phyloP scores from a whole-genome alignment of 2,888 invertebrate species.

The Agrilus biguttatus region DNA sequence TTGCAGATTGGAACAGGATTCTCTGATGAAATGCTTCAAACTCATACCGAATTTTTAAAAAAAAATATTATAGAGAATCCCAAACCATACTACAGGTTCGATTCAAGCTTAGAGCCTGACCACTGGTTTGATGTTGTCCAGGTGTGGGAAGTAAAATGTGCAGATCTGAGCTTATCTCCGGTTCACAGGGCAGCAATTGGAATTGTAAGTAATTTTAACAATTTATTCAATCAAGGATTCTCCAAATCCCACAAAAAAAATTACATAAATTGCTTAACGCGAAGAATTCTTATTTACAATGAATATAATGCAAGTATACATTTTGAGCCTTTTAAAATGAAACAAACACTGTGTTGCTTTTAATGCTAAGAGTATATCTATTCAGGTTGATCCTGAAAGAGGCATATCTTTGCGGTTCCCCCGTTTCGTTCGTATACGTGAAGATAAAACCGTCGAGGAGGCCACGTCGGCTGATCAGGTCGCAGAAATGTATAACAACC shows the following conservation, averaged over 20 bases:
- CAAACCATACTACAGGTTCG: slow-evolving; percentile 68
- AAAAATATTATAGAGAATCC: slow-evolving; percentile 59
- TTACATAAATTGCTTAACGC: too few species aligned
- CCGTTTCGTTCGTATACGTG: slow-evolving; percentile 75
- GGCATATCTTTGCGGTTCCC: slow-evolving; percentile 95
- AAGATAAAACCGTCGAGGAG: slow-evolving; percentile 85
- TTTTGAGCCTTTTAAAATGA: not conserved
- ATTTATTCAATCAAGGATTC: too few species aligned
- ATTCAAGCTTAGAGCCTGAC: slow-evolving; percentile 60
- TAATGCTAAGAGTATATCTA: slow-evolving; percentile 4
- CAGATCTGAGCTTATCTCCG: slow-evolving; percentile 93
- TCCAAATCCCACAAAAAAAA: too few species aligned
- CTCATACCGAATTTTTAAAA: slow-evolving; percentile 62
- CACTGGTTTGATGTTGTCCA: slow-evolving; percentile 77
- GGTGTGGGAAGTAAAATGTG: slow-evolving; percentile 96
- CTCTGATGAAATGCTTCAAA: slow-evolving; percentile 73
- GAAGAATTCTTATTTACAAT: too few species aligned
- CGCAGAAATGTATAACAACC: slow-evolving; percentile 78
- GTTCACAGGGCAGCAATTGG: slow-evolving; percentile 80
- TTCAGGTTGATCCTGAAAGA: slow-evolving; percentile 67
- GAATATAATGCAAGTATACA: too few species aligned
- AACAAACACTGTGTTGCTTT: not conserved
- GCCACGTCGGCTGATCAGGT: slow-evolving; percentile 84
- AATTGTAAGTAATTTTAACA: slow-evolving; percentile 41
- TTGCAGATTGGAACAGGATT: slow-evolving; percentile 82